Conservation (phyloP, 2,113 vertebrate genomes). For the Larimichthys polyactis region DNA sequence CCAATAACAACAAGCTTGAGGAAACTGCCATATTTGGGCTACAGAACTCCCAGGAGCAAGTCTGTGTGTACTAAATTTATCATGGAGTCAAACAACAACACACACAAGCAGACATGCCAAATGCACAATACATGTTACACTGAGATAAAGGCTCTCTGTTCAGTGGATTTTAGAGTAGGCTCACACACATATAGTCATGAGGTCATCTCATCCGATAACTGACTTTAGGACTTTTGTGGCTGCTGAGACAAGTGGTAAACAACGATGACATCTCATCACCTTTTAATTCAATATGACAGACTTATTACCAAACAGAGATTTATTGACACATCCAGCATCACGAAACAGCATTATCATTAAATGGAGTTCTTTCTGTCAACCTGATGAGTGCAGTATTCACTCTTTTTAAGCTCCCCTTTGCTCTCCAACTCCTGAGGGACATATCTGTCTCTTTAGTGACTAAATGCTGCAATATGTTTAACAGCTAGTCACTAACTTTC, state of each 20-base stretch:
- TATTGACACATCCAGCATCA: background rate
- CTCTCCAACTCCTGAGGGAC: background rate
- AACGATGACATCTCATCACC: background rate
- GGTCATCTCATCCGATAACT: background rate
- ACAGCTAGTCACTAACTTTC: background rate
- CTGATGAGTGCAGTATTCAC: background rate
- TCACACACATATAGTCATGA: constrained; percentile 1
- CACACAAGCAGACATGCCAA: background rate
- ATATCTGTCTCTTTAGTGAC: background rate
- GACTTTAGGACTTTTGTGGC: background rate
- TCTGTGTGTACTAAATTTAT: constrained; percentile 13
- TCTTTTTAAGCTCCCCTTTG: background rate
- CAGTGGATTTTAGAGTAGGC: background rate
- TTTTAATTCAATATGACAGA: background rate
- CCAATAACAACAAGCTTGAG: constrained; percentile 36
- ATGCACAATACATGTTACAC: background rate
- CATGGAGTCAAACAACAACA: constrained; percentile 35
- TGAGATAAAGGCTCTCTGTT: background rate
- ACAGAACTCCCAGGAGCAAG: constrained; percentile 8
- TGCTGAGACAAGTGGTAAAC: background rate
- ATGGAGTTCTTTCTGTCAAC: background rate
- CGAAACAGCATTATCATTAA: background rate
- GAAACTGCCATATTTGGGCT: constrained; percentile 62
- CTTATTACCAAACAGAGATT: background rate
- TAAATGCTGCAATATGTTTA: background rate